These are phyloP conservation scores for Apamea anceps DNA, from an alignment of 2,888 invertebrate genomes.

Conservation along the genomic window DNA sequence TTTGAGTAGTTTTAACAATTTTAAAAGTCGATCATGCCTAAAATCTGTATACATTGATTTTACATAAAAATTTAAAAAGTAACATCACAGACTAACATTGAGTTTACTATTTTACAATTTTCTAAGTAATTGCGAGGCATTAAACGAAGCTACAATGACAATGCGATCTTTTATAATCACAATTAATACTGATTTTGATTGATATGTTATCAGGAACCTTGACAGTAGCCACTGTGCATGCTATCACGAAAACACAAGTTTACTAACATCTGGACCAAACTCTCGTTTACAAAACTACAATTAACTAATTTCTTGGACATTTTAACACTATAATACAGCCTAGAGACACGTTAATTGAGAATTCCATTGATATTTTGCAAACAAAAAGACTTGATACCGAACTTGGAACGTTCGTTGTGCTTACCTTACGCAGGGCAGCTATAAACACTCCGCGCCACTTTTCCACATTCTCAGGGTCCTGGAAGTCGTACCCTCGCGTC, in stretches of 20 bases:
- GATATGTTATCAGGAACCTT: slow-evolving; percentile 68
- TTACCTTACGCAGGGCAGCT: slow-evolving; percentile 95
- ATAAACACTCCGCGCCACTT: slow-evolving; percentile 98
- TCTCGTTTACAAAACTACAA: background rate
- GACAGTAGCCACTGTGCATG: slow-evolving; percentile 34
- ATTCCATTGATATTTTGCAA: slow-evolving; percentile 44
- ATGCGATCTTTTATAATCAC: slow-evolving; percentile 48
- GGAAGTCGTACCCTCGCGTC: slow-evolving; percentile 94
- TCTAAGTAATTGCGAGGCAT: background rate
- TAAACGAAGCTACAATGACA: slow-evolving; percentile 14
- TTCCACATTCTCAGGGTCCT: slow-evolving; percentile 95
- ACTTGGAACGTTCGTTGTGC: slow-evolving; percentile 32
- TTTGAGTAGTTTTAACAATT: no score
- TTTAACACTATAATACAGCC: background rate
- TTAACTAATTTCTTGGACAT: background rate
- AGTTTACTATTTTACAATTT: background rate
- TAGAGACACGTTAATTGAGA: background rate
- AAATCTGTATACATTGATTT: background rate
- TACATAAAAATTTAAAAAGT: background rate
- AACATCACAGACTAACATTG: background rate
- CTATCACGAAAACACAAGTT: slow-evolving; percentile 39
- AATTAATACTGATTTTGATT: slow-evolving; percentile 46
- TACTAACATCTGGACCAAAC: slow-evolving; percentile 59
- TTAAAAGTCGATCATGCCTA: no score
- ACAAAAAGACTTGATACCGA: slow-evolving; percentile 47